Evolutionary conservation across 2,888 invertebrate species (phyloP), one percentile per base, ranked within the genome.

Genomic region (Deladenus siricidicola): DNA sequence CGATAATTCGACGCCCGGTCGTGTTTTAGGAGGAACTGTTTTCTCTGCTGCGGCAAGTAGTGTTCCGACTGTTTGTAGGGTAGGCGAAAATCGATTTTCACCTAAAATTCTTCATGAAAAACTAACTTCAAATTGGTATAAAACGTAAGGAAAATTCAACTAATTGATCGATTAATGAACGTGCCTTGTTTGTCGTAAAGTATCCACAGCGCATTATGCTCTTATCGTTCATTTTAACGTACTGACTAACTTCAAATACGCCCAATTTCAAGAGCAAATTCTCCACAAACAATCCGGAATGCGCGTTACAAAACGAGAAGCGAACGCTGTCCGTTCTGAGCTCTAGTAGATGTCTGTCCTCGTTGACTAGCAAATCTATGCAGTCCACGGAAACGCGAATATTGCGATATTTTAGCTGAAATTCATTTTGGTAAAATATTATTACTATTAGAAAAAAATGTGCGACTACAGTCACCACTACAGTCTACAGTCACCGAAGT

Each of bases 401-500:
- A 87, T 96, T 89, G 79, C 88, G 86, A 81, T 96, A 96, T 80
- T 94, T 96, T 60, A 94, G 86, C 70, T 89, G 87, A 73, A 88
- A 56, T 6, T 10, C 1, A 39, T 44, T 14, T 21, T 42, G 19
- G 24, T 24, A 14, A 21, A 42, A 2, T 29, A 10, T 28, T 19
- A 21, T n/a, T n/a, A n/a, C n/a, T n/a, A n/a, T n/a, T n/a, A n/a
- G n/a, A n/a, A n/a, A n/a, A n/a, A n/a, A n/a, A n/a, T n/a, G n/a
- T n/a, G n/a, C n/a, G n/a, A n/a, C n/a, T n/a, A n/a, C n/a, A n/a
- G n/a, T n/a, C n/a, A n/a, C n/a, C n/a, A n/a, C n/a, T n/a, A n/a
- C n/a, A n/a, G n/a, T n/a, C n/a, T n/a, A n/a, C n/a, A n/a, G n/a
- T n/a, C n/a, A n/a, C n/a, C n/a, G n/a, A n/a, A n/a, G n/a, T n/a